These are phyloP conservation scores for Raillietiella orientalis DNA, from an alignment of 2,888 invertebrate genomes.

Conservation along the genomic window DNA sequence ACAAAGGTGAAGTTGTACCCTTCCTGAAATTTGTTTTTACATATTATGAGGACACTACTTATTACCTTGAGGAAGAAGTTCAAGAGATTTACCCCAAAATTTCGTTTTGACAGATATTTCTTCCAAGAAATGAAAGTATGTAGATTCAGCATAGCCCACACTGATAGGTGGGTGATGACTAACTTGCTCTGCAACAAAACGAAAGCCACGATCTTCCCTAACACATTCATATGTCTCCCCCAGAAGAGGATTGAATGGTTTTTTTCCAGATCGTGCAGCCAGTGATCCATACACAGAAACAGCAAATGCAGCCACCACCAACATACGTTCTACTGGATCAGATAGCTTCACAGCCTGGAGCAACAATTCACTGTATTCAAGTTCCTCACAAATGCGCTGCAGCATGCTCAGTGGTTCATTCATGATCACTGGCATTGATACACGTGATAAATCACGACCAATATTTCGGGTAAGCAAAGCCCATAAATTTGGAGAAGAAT, in stretches of 20 bases:
- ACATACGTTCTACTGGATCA: slow-evolving; percentile 34
- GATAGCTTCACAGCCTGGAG: slow-evolving; percentile 33
- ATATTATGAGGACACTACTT: background rate
- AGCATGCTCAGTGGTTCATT: slow-evolving; percentile 37
- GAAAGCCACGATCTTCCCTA: slow-evolving; percentile 38
- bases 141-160: slow-evolving; percentile 41
- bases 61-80: slow-evolving; percentile 41
- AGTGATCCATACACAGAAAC: slow-evolving; percentile 41
- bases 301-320: slow-evolving; percentile 42
- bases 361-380: slow-evolving; percentile 45
- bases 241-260: slow-evolving; percentile 51
- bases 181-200: slow-evolving; percentile 46
- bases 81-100: slow-evolving; percentile 72
- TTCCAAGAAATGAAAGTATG: slow-evolving; percentile 45
- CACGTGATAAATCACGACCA: slow-evolving; percentile 50
- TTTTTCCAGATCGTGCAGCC: slow-evolving; percentile 38
- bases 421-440: slow-evolving; percentile 54
- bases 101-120: slow-evolving; percentile 51
- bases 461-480: slow-evolving; percentile 45
- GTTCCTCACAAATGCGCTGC: slow-evolving; percentile 42
- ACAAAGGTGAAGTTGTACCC: background rate
- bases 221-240: slow-evolving; percentile 53
- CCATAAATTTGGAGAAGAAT: slow-evolving; percentile 40
- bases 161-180: slow-evolving; percentile 57
- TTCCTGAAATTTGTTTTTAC: background rate